Evolutionary conservation across 2,113 vertebrate species (phyloP).

Genomic region (Smithornis capensis): DNA sequence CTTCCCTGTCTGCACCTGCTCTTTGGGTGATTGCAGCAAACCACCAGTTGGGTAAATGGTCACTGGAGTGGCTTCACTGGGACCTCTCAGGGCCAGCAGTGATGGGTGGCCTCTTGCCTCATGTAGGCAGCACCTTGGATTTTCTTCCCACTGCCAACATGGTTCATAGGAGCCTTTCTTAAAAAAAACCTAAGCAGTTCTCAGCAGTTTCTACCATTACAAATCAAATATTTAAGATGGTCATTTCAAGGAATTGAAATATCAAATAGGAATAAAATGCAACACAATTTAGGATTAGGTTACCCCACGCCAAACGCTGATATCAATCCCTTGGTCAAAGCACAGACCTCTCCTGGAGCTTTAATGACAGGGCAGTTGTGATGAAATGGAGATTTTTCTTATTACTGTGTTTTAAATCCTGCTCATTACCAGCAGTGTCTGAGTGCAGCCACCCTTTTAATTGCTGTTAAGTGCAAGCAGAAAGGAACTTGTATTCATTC

Average conservation of each 20-base stretch:
- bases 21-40: neutral
- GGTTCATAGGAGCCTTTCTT: neutral
- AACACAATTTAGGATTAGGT: neutral
- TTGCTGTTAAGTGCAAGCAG: neutral
- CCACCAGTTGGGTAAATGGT: neutral
- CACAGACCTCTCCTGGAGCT: neutral
- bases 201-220: neutral
- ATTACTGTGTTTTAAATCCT: neutral
- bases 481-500: neutral
- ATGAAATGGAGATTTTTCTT: neutral
- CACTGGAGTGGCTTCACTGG: neutral
- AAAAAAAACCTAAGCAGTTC: neutral
- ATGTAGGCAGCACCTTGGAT: neutral
- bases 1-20: neutral
- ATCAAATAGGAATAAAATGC: neutral
- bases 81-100: neutral
- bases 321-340: neutral
- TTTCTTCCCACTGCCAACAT: neutral
- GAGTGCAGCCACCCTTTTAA: neutral
- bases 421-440: neutral
- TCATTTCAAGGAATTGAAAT: neutral
- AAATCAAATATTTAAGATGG: neutral
- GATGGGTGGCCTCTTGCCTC: neutral
- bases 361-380: neutral
- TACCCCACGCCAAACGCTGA: neutral